Evolutionary conservation across 2,113 vertebrate species (phyloP), one percentile per base, ranked within the genome.

Genomic region (Panthera uncia): DNA sequence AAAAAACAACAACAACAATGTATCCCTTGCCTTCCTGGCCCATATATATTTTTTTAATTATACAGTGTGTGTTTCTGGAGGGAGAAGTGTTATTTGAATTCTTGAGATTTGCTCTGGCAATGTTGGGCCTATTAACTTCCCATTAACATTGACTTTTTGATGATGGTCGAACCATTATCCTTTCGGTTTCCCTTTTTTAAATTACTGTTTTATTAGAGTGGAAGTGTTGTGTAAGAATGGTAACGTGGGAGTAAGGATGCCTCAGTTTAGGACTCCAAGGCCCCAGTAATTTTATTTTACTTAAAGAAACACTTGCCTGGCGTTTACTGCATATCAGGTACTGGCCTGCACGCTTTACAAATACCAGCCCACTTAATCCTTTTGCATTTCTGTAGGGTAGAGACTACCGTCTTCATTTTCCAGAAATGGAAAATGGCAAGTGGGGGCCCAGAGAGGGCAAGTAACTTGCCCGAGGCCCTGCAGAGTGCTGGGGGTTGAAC

Each of bases 61-160:
- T 19, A 82, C 18, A 91, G 27, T 16, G 27, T 92, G 45, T 81
- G 29, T 93, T 97, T 97, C 78, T 97, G 50, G 78, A 91, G n/a
- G 69, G 18, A 69, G 55, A 95, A 87, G 36, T 88, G 71, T 78
- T 38, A 92, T 92, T 94, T 95, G 94, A 93, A 89, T 95, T 97
- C 71, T 79, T 93, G 38, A 29, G 48, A 85, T 92, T 97, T 83
- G 31, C 65, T 82, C 38, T 89, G 71, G 71, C 83, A 85, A 12
- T 76, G 82, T 36, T 79, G 41, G 45, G 10, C 86, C 73, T 52
- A 68, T 97, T 93, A 73, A 98, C 81, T 73, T 98, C 36, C 57
- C 86, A 86, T 93, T 88, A 90, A 88, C 73, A 23, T 23, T 95
- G 95, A 45, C 87, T 94, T 95, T 97, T 83, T 90, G 66, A 90